phyloP scores from a whole-genome alignment of 2,797 vertebrate genomes.

The Moxostoma hubbsi region DNA sequence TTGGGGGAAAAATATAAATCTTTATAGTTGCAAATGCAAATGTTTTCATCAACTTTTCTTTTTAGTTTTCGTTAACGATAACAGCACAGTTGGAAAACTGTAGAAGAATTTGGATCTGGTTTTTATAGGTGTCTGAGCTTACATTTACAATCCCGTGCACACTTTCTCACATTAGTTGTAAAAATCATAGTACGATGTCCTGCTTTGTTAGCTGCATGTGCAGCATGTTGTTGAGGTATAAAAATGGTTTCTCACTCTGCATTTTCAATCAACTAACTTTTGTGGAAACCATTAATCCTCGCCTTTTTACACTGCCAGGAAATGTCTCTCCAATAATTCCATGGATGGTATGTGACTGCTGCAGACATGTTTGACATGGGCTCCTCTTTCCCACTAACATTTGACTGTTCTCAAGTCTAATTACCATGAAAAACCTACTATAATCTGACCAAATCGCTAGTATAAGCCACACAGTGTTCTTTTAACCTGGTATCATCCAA shows the following conservation, averaged over 20 bases:
- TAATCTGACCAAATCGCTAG: neutral
- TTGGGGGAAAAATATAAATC: too few species aligned
- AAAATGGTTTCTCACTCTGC: constrained; percentile 19
- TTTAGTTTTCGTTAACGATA: too few species aligned
- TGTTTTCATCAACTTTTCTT: too few species aligned
- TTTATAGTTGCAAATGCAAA: too few species aligned
- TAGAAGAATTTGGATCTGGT: neutral
- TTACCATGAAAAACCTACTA: neutral
- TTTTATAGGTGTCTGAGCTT: constrained; percentile 28
- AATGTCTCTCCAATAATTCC: constrained; percentile 8
- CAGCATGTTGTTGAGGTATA: neutral
- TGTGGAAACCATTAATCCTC: constrained; percentile 16
- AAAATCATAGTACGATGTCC: constrained; percentile 3
- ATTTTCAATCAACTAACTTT: constrained; percentile 20
- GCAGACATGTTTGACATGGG: neutral
- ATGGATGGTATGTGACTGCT: neutral
- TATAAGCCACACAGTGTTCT: neutral
- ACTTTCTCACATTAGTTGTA: constrained; percentile 16
- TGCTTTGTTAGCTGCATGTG: neutral
- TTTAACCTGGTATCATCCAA: neutral
- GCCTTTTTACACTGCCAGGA: constrained; percentile 14
- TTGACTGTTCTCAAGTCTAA: neutral
- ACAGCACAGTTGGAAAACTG: neutral
- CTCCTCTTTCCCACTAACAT: neutral
- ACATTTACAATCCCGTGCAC: constrained; percentile 15